Evolutionary conservation across 2,113 vertebrate genomes (phyloP), one percentile per base, ranked within the genome.

Genomic region (Megalops atlanticus): DNA sequence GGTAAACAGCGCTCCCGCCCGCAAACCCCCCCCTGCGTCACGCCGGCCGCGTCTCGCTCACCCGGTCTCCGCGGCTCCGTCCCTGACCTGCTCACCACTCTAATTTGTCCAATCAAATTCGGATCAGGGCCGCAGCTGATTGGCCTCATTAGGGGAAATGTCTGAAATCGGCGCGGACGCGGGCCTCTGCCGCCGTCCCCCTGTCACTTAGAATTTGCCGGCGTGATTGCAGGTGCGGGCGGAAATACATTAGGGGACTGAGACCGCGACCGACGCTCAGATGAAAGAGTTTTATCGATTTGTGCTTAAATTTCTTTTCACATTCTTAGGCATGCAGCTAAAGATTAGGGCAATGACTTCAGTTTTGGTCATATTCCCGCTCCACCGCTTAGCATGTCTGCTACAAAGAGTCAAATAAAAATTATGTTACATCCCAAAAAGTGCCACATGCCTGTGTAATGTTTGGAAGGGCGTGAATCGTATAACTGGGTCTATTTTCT

Each of bases 191-290:
- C 90, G 86, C 88, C 86, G 24, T 18, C 6, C 1, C 58, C 31
- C 58, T 64, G 91, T 92, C 93, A 94, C 94, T 94, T 94, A 92
- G 93, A 95, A 94, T 92, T 92, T 91, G 88, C 90, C 89, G 88
- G 79, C 88, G 89, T 94, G 93, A 94, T 94, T 93, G 93, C 89
- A 88, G 91, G 90, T 92, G 93, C 93, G 93, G 92, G 92, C 92
- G 93, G 93, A 93, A 94, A 94, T 95, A 93, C 94, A 94, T 95
- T 94, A 94, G 92, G 92, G 92, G 93, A 94, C 93, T 95, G 91
- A 94, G 92, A 91, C 92, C 83, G 90, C 85, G 89, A 84, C 91
- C 85, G 90, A 86, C 89, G 86, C 88, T 64, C 86, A 88, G 87
- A 88, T 90, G 89, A 85, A 90, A 94, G 91, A 93, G 92, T 92